Conservation (phyloP, 2,888 invertebrate genomes). For the Melanargia galathea region DNA sequence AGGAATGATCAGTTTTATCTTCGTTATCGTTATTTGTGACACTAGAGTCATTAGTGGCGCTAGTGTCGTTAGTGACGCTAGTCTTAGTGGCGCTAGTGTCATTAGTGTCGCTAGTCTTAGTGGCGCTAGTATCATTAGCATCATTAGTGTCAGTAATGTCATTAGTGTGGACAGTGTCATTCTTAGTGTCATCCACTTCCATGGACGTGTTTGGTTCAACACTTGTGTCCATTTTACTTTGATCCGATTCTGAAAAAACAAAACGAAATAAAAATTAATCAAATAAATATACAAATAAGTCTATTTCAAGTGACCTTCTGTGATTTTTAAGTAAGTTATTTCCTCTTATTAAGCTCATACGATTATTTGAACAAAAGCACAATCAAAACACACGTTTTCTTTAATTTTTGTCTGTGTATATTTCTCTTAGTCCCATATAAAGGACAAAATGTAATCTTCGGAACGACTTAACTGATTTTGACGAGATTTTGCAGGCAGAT, state of each 20-base stretch:
- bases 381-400: too few relatives aligned
- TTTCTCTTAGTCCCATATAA: too few relatives aligned
- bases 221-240: constrained; percentile 49
- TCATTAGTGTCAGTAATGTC: neutral
- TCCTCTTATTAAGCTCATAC: too few relatives aligned
- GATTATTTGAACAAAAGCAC: too few relatives aligned
- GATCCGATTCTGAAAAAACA: constrained; percentile 45
- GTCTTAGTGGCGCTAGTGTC: neutral
- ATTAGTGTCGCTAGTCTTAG: neutral
- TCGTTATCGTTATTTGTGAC: neutral
- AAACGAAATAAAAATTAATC: neutral
- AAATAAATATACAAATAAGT: too few relatives aligned
- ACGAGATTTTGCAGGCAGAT: too few relatives aligned
- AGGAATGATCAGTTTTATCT: neutral
- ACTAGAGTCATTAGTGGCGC: neutral
- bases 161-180: constrained; percentile 17
- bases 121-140: neutral
- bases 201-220: constrained; percentile 27
- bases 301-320: too few relatives aligned
- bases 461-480: too few relatives aligned
- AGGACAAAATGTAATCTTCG: too few relatives aligned
- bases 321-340: too few relatives aligned
- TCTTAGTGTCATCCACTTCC: constrained; percentile 12
- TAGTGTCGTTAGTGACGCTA: neutral
- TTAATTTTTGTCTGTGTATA: too few relatives aligned